Evolutionary conservation across 2,113 vertebrate genomes (phyloP).

Genomic region (Perca fluviatilis): DNA sequence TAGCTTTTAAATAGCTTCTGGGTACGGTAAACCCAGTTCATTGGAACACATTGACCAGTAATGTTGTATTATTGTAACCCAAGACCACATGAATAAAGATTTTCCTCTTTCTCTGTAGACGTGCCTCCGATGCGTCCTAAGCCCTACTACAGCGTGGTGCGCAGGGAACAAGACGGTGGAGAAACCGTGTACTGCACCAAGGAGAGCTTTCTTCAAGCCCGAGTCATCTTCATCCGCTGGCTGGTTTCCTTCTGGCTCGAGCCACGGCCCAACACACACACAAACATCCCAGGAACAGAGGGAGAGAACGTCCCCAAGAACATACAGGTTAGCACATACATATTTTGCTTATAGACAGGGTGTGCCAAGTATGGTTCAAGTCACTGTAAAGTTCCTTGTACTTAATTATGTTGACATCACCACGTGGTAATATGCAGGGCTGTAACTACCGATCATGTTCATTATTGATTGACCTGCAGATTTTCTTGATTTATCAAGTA

Average conservation of each 20-base stretch:
- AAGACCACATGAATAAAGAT: background rate
- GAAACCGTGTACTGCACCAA: slow-evolving; percentile 96
- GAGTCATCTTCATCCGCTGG: slow-evolving; percentile 98
- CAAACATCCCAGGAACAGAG: slow-evolving; percentile 96
- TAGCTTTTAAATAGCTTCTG: background rate
- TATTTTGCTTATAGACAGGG: background rate
- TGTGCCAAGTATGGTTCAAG: background rate
- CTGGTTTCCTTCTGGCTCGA: slow-evolving; percentile 99
- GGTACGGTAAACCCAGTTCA: background rate
- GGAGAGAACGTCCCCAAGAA: slow-evolving; percentile 98
- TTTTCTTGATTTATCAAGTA: too few relatives aligned
- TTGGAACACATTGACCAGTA: background rate
- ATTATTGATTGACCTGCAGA: too few relatives aligned
- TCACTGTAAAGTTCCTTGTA: background rate
- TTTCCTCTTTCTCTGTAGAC: slow-evolving; percentile 80
- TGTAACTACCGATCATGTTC: too few relatives aligned
- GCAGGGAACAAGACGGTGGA: slow-evolving; percentile 93
- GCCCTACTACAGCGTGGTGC: slow-evolving; percentile 93
- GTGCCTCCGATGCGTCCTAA: slow-evolving; percentile 96
- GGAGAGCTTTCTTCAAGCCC: slow-evolving; percentile 96
- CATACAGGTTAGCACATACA: slow-evolving; percentile 90
- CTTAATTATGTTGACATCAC: background rate
- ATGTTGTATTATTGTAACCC: background rate
- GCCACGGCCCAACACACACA: slow-evolving; percentile 91
- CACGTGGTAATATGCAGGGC: too few relatives aligned